These are phyloP conservation scores for Campoplex nolae DNA, from an alignment of 2,888 invertebrate species.

Conservation along the genomic window DNA sequence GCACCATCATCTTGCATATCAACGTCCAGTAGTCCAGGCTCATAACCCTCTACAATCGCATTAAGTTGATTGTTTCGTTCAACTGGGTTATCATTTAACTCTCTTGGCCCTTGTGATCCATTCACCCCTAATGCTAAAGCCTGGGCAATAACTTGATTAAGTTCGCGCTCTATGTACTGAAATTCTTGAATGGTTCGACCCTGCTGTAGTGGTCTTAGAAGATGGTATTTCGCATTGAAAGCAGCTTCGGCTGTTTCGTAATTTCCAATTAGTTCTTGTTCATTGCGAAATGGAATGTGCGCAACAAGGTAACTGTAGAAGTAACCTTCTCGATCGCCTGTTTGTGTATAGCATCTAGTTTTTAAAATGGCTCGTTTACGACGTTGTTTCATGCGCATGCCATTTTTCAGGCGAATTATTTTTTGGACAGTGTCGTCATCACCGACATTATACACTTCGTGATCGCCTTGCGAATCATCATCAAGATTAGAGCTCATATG, in stretches of 20 bases:
- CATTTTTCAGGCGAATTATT: neutral
- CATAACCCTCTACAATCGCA: too few relatives aligned
- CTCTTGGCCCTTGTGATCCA: too few relatives aligned
- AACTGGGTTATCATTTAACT: too few relatives aligned
- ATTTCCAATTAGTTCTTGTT: neutral
- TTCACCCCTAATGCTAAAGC: too few relatives aligned
- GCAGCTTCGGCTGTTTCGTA: constrained; percentile 5
- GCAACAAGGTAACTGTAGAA: constrained; percentile 16
- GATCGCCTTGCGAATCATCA: neutral
- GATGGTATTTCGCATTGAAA: neutral
- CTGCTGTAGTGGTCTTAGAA: too few relatives aligned
- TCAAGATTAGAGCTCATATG: constrained; percentile 5
- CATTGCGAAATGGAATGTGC: neutral
- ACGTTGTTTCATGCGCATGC: constrained; percentile 6
- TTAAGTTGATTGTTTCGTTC: too few relatives aligned
- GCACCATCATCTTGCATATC: too few relatives aligned
- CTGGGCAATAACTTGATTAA: too few relatives aligned
- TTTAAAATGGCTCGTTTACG: neutral
- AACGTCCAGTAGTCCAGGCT: too few relatives aligned
- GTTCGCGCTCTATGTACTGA: too few relatives aligned
- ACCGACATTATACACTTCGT: neutral
- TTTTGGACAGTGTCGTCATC: neutral
- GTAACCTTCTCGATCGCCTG: neutral
- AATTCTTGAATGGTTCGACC: too few relatives aligned
- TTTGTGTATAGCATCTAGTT: neutral